Evolutionary conservation across 2,797 vertebrate genomes (phyloP).

Genomic region (Prunella strophiata): DNA sequence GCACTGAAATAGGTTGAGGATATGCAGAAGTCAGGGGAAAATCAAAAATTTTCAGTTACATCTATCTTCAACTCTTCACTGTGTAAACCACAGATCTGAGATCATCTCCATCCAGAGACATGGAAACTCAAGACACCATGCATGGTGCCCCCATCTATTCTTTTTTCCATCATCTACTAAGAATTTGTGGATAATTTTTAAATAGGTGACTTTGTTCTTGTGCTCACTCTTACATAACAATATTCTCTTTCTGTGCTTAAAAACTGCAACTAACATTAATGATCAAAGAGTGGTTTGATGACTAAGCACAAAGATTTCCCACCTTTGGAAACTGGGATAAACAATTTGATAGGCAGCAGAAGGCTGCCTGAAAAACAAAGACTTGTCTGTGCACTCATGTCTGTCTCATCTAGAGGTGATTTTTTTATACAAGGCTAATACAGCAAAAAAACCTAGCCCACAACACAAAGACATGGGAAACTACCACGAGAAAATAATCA

Average conservation of each 20-base stretch:
- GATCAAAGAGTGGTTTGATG: not conserved
- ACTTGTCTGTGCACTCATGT: not conserved
- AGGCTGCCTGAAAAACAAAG: not conserved
- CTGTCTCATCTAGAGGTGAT: not conserved
- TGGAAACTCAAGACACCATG: not conserved
- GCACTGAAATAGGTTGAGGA: not conserved
- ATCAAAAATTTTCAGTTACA: rapidly evolving
- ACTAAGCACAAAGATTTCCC: not conserved
- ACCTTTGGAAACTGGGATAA: not conserved
- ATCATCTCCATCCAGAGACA: not conserved
- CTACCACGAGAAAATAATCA: not conserved
- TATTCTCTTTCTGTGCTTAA: not conserved
- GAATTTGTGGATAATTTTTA: not conserved
- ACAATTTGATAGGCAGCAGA: not conserved
- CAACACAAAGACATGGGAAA: not conserved
- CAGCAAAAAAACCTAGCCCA: rapidly evolving
- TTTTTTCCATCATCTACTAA: not conserved
- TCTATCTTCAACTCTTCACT: not conserved
- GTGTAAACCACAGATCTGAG: not conserved
- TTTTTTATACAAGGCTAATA: not conserved
- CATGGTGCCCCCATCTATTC: not conserved
- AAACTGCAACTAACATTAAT: not conserved
- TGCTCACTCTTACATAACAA: not conserved
- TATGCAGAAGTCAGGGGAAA: not conserved
- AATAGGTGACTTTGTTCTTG: not conserved